Base-by-base conservation (phyloP, 2,888 invertebrate genomes). In the Choreutis nemorana region DNA sequence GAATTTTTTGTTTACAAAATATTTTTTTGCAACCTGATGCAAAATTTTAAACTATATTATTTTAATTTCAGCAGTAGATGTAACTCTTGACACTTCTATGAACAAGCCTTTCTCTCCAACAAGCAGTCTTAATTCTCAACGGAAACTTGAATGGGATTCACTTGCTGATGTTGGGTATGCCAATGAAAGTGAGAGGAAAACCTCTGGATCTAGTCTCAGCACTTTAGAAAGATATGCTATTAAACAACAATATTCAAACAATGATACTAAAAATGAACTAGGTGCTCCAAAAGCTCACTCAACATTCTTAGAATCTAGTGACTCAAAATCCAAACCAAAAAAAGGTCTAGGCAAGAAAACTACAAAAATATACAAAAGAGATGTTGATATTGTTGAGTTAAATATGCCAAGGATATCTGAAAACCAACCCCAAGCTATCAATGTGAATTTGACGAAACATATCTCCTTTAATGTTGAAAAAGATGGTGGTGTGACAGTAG, bases 71-170 rank as follows among this genome's bases (percentile, higher is more conserved):
- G 78, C 77, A 24, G 49, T 55, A 34, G 77, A 77, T 41, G 56
- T 53, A 16, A 45, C 59, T 13, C 40, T 75, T 31, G 77, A 78
- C 37, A 50, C 71, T 48, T 60, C 70, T 50, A 41, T 50, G 27
- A 62, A 81, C 37, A 64, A 73, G 32, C 61, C 63, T n/a, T 55
- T 81, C 13, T 89, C 90, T 4, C 90, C 91, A 1, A 85, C 89
- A 10, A 91, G 90, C 37, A 88, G 89, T 50, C 64, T 87, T 0
- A 84, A 88, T 28, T 88, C 89, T 1, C 86, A 85, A 48, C 83
- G 87, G 29, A 88, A 87, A 37, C 66, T 93, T 2, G 93, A 93
- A 70, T 93, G 93, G 93, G 93, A 93, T 55, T 91, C 90, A 20
- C 84, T 91, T 13, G 93, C 90, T 1, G 93, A 93, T 68, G 90